These are phyloP conservation scores for Anoncus sp. DNA, from an alignment of 2,888 invertebrate species.

Conservation along the genomic window DNA sequence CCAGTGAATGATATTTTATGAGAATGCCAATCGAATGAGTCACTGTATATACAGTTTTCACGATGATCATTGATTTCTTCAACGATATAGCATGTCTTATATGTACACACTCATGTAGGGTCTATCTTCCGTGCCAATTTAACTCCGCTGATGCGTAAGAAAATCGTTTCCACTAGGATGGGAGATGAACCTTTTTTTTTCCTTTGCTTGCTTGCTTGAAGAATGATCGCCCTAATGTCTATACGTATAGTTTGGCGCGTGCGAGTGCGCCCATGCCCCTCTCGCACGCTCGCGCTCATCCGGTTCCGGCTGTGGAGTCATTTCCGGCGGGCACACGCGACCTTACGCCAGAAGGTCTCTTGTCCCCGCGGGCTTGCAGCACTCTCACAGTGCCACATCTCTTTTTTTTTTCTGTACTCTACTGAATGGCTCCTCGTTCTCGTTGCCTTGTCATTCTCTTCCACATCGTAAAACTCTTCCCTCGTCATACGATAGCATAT, in stretches of 20 bases:
- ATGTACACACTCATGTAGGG: neutral
- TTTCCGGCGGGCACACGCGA: conserved; percentile 72
- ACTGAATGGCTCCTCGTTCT: conserved; percentile 40
- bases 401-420: conserved; percentile 8
- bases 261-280: conserved; percentile 35
- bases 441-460: conserved; percentile 53
- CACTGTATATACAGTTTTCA: conserved; percentile 28
- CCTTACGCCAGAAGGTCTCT: conserved; percentile 54
- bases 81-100: neutral
- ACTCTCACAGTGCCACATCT: neutral
- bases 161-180: conserved; percentile 15
- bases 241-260: conserved; percentile 35
- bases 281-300: conserved; percentile 53
- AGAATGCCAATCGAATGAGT: conserved; percentile 48
- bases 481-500: conserved; percentile 32
- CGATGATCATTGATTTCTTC: conserved; percentile 21
- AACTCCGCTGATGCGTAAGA: conserved; percentile 10
- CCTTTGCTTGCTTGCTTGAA: neutral
- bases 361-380: conserved; percentile 16
- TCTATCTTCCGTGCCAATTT: conserved; percentile 4
- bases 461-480: conserved; percentile 63
- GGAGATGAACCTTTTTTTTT: neutral
- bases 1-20: conserved; percentile 27
- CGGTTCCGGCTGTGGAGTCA: conserved; percentile 69
- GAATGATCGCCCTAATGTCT: conserved; percentile 49